These are phyloP conservation scores for Drepana falcataria DNA, from an alignment of 2,888 invertebrate species.

Conservation along the genomic window DNA sequence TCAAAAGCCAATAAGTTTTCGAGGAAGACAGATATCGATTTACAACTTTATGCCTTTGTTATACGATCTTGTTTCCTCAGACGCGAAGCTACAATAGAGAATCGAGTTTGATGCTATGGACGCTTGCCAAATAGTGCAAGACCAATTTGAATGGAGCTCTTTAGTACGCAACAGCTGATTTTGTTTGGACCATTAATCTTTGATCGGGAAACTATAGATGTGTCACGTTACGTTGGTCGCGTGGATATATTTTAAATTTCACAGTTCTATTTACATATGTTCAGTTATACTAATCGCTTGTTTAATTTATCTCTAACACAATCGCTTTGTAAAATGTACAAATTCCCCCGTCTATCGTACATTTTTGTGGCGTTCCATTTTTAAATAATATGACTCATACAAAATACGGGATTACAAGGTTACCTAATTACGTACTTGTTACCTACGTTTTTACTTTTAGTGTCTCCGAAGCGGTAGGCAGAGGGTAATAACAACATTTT, in stretches of 20 bases:
- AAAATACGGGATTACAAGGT: neutral
- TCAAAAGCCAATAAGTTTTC: conserved; percentile 41
- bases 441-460: too few species aligned
- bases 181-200: conserved; percentile 2
- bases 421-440: too few species aligned
- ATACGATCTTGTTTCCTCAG: conserved; percentile 27
- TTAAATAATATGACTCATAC: neutral
- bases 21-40: conserved; percentile 23
- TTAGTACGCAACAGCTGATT: conserved; percentile 8
- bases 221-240: conserved; percentile 6
- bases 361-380: conserved; percentile 10
- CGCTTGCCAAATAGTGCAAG: conserved; percentile 25
- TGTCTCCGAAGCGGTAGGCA: too few species aligned
- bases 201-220: neutral
- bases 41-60: conserved; percentile 31
- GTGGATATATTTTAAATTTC: conserved; percentile 6
- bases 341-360: conserved; percentile 3
- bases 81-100: conserved; percentile 22
- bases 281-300: conserved; percentile 15
- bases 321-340: conserved; percentile 25
- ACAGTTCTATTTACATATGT: conserved; percentile 19
- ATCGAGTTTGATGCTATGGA: conserved; percentile 31
- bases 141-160: conserved; percentile 26
- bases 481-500: too few species aligned
- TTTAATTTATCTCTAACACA: conserved; percentile 24